phyloP scores from a whole-genome alignment of 2,113 vertebrate species.

The Oryzias javanicus region DNA sequence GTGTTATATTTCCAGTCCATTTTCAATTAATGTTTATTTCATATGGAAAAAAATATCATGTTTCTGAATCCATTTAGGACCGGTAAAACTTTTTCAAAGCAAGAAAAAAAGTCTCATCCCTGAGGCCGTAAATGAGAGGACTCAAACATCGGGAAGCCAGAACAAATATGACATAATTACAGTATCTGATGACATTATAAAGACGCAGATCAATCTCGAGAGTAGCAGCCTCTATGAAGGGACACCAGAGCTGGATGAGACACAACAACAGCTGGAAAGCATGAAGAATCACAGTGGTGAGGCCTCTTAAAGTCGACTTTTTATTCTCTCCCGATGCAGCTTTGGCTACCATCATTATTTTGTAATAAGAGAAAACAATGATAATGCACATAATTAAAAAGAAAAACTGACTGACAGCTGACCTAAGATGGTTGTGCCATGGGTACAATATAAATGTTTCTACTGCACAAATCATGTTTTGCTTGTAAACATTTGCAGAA shows the following conservation, averaged over 20 bases:
- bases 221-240: constrained; percentile 36
- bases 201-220: neutral
- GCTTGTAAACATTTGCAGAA: neutral
- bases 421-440: constrained; percentile 44
- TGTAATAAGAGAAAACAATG: constrained; percentile 45
- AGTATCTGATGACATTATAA: constrained; percentile 7
- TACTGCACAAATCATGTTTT: neutral
- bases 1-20: too few relatives aligned
- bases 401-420: constrained; percentile 19
- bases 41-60: too few relatives aligned
- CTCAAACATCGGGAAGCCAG: constrained; percentile 39
- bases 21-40: too few relatives aligned
- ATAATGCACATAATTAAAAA: constrained; percentile 45
- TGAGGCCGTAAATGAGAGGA: constrained; percentile 22
- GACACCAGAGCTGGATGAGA: constrained; percentile 53
- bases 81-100: constrained; percentile 25
- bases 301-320: constrained; percentile 44
- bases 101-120: constrained; percentile 32
- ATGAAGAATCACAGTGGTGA: constrained; percentile 58
- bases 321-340: constrained; percentile 34
- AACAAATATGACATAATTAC: constrained; percentile 37
- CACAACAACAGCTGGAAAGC: constrained; percentile 58
- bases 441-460: constrained; percentile 4
- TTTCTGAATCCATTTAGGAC: neutral
- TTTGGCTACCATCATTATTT: constrained; percentile 51